phyloP scores from a whole-genome alignment of 2,888 invertebrate species.

The Pyrochroa serraticornis region DNA sequence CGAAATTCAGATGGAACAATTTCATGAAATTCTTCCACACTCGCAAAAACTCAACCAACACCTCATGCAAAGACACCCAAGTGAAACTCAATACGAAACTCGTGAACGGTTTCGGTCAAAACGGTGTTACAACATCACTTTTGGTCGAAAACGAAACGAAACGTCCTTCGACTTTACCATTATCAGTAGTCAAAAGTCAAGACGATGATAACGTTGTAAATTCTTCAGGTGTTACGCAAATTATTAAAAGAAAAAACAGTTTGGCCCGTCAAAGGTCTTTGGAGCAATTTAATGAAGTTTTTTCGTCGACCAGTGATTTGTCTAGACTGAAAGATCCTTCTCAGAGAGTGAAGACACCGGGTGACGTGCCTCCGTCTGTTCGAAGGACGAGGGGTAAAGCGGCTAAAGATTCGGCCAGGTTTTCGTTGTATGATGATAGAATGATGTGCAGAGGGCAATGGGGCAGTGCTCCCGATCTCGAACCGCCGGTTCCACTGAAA shows the following conservation, averaged over 20 bases:
- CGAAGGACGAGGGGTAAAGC: constrained; percentile 71
- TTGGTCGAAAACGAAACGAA: constrained; percentile 47
- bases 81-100: constrained; percentile 64
- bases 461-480: constrained; percentile 58
- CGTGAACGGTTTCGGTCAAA: constrained; percentile 58
- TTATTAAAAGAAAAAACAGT: constrained; percentile 54
- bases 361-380: constrained; percentile 80
- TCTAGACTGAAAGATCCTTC: constrained; percentile 74
- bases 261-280: constrained; percentile 70
- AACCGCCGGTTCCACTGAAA: constrained; percentile 43
- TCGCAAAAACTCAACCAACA: constrained; percentile 37
- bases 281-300: constrained; percentile 78
- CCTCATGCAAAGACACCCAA: constrained; percentile 59
- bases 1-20: constrained; percentile 60
- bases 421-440: constrained; percentile 87
- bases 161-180: constrained; percentile 58
- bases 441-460: constrained; percentile 72
- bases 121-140: constrained; percentile 60
- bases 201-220: constrained; percentile 38
- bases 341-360: constrained; percentile 80
- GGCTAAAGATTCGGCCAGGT: constrained; percentile 66
- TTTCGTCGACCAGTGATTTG: constrained; percentile 71
- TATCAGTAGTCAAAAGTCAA: constrained; percentile 48
- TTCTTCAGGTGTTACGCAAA: constrained; percentile 54
- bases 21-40: constrained; percentile 59